Evolutionary conservation across 2,888 invertebrate species (phyloP).

Genomic region (Drepana falcataria): DNA sequence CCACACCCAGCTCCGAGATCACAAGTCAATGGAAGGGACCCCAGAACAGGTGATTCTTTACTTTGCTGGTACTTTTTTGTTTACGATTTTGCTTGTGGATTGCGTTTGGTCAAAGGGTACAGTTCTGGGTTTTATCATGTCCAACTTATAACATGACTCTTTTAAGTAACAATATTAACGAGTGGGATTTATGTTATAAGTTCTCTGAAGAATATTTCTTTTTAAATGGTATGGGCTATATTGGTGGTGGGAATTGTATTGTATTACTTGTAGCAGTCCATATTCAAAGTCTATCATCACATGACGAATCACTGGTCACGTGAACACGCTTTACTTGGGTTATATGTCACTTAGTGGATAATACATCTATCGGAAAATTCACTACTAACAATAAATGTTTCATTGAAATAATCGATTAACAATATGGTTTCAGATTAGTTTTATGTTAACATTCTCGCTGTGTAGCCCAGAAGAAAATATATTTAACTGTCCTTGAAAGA

Average conservation of each 20-base stretch:
- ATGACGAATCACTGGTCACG: slow-evolving; percentile 20
- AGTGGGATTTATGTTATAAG: too few relatives aligned
- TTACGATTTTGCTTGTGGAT: slow-evolving; percentile 52
- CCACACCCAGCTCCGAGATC: slow-evolving; percentile 63
- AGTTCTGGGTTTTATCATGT: not conserved
- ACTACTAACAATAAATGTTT: slow-evolving; percentile 3
- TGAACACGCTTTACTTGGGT: slow-evolving; percentile 21
- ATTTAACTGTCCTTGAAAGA: too few relatives aligned
- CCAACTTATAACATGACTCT: too few relatives aligned
- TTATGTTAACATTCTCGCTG: too few relatives aligned
- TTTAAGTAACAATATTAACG: too few relatives aligned
- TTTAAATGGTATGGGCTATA: not conserved
- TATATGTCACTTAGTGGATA: slow-evolving; percentile 15
- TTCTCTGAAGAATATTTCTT: not conserved
- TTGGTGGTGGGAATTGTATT: slow-evolving; percentile 5
- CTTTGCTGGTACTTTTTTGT: slow-evolving; percentile 56
- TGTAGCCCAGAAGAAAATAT: too few relatives aligned
- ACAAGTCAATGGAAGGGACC: slow-evolving; percentile 74
- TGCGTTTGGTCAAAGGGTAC: slow-evolving; percentile 20
- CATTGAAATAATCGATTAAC: not conserved
- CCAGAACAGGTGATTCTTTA: slow-evolving; percentile 80
- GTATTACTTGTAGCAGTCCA: slow-evolving; percentile 32
- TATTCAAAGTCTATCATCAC: slow-evolving; percentile 33
- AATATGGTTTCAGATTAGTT: not conserved
- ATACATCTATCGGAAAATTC: slow-evolving; percentile 10